Percentiles rank a stretch among this genome's conserved stretches.
Evolutionary conservation across 2,113 vertebrate genomes (phyloP).

Genomic region (Ardeotis arabs): DNA sequence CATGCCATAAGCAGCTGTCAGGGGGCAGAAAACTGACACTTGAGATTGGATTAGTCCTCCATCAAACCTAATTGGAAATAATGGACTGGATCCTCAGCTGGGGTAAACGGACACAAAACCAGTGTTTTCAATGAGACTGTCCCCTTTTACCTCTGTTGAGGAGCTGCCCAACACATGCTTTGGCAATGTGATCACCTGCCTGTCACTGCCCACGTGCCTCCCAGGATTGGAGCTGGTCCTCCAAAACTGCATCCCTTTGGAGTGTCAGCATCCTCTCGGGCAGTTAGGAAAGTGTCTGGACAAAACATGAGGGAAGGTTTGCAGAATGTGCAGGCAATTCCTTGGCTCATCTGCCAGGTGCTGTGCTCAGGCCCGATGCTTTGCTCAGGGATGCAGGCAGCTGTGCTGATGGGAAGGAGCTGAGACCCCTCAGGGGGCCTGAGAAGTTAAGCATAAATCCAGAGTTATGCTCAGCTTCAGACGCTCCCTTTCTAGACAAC

Average conservation of each 20-base stretch:
- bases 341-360: not conserved
- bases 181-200: not conserved
- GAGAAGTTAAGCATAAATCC: not conserved
- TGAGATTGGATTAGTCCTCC: not conserved
- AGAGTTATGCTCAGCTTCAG: not conserved
- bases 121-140: not conserved
- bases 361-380: not conserved
- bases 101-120: not conserved
- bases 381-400: accelerated
- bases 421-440: accelerated
- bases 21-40: slow-evolving; percentile 3
- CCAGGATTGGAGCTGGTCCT: not conserved
- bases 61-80: slow-evolving; percentile 20
- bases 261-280: not conserved
- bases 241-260: not conserved
- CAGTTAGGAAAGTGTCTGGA: not conserved
- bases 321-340: not conserved
- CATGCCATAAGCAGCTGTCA: not conserved
- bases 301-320: not conserved
- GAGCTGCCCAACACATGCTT: accelerated
- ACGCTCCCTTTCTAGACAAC: no score
- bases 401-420: not conserved
- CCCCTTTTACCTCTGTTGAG: not conserved
- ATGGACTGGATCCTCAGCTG: not conserved
- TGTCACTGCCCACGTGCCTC: accelerated